These are phyloP conservation scores for Patella pellucida DNA, from an alignment of 2,888 invertebrate species.

Conservation along the genomic window DNA sequence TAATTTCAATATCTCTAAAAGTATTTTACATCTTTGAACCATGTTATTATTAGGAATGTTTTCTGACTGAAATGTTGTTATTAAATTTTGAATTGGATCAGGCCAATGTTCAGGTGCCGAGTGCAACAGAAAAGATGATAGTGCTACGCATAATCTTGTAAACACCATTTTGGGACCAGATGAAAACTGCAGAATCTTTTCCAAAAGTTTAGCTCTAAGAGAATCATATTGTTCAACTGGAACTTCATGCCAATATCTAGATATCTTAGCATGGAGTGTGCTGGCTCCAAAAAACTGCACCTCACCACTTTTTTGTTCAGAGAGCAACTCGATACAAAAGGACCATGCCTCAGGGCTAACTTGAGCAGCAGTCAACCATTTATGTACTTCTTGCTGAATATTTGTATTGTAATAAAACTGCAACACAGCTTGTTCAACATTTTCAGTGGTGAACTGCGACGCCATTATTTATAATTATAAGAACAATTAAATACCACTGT, in stretches of 20 bases:
- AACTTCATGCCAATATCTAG: slow-evolving; percentile 89
- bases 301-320: slow-evolving; percentile 85
- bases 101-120: slow-evolving; percentile 76
- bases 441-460: slow-evolving; percentile 51
- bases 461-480: slow-evolving; percentile 1
- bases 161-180: slow-evolving; percentile 88
- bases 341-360: slow-evolving; percentile 91
- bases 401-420: slow-evolving; percentile 66
- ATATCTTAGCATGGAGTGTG: slow-evolving; percentile 88
- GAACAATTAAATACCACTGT: not conserved
- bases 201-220: slow-evolving; percentile 83
- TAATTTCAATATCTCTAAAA: slow-evolving; percentile 87
- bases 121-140: slow-evolving; percentile 87
- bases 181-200: slow-evolving; percentile 82
- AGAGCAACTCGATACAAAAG: slow-evolving; percentile 90
- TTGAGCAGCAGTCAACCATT: slow-evolving; percentile 89
- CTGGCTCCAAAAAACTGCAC: slow-evolving; percentile 95
- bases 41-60: slow-evolving; percentile 76
- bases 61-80: slow-evolving; percentile 77
- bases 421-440: slow-evolving; percentile 63
- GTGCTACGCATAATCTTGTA: slow-evolving; percentile 87
- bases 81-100: slow-evolving; percentile 82
- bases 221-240: slow-evolving; percentile 84
- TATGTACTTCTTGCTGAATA: slow-evolving; percentile 74
- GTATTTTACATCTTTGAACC: slow-evolving; percentile 77